Conservation (phyloP, 2,797 vertebrate genomes). For the Gobionotothen gibberifrons region DNA sequence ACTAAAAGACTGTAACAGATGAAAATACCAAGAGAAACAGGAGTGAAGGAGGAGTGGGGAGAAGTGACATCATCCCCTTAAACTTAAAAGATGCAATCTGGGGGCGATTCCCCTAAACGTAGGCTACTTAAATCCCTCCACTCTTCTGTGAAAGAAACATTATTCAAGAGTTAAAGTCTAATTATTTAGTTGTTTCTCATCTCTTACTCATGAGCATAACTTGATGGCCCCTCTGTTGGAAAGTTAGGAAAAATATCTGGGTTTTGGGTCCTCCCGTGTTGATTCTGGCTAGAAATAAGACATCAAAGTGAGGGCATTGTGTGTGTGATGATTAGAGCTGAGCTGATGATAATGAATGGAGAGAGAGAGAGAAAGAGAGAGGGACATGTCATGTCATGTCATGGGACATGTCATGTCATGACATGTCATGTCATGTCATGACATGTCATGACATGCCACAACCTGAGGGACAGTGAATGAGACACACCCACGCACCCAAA, state of each 20-base stretch:
- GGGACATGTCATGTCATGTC: no score
- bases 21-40: slow-evolving; percentile 7
- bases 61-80: slow-evolving; percentile 71
- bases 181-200: slow-evolving; percentile 54
- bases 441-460: no score
- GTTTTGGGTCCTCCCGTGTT: slow-evolving; percentile 51
- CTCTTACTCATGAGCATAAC: slow-evolving; percentile 43
- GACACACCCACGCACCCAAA: no score
- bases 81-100: slow-evolving; percentile 75
- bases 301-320: slow-evolving; percentile 53
- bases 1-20: no score
- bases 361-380: no score
- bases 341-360: slow-evolving; percentile 51
- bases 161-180: slow-evolving; percentile 50
- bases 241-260: slow-evolving; percentile 41
- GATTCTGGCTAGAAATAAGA: slow-evolving; percentile 43
- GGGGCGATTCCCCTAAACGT: slow-evolving; percentile 45
- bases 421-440: no score
- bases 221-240: slow-evolving; percentile 53
- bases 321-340: slow-evolving; percentile 49
- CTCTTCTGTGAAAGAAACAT: slow-evolving; percentile 52
- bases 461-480: no score
- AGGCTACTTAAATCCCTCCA: slow-evolving; percentile 37
- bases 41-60: slow-evolving; percentile 27
- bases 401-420: no score